A percentile compares a stretch with the other conserved stretches of the same genome.
These are phyloP conservation scores for Pseudachorutes palmiensis DNA, from an alignment of 1,140 invertebrate species.

Conservation along the genomic window DNA sequence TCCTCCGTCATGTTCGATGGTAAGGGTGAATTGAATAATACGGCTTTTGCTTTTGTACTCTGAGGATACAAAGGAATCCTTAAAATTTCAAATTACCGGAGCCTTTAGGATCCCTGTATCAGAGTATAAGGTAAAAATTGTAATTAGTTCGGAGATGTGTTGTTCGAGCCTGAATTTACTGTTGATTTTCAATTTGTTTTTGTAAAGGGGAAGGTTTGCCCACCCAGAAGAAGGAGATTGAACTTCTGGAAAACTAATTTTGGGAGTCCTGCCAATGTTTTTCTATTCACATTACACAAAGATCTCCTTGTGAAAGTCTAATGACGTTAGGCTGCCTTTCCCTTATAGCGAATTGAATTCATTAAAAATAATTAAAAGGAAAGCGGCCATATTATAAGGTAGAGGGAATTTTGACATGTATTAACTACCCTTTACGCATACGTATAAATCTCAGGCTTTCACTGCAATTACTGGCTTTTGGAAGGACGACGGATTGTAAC, in stretches of 20 bases:
- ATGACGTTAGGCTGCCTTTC: neutral
- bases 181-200: conserved; percentile 4
- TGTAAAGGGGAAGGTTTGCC: neutral
- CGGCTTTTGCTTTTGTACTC: neutral
- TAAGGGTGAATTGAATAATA: neutral
- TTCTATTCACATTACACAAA: neutral
- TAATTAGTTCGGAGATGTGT: neutral
- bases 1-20: neutral
- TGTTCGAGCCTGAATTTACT: neutral
- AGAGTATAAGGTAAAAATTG: conserved; percentile 1
- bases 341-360: neutral
- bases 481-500: no score
- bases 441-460: no score
- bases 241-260: neutral
- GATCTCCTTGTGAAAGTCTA: neutral
- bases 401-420: neutral
- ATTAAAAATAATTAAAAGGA: conserved; percentile 13
- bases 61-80: neutral
- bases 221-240: neutral
- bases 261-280: neutral
- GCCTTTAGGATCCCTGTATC: neutral
- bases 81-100: neutral
- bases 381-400: neutral
- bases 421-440: neutral
- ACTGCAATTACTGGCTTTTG: no score